Base-by-base conservation (phyloP, 2,113 vertebrate genomes). In the Oncorhynchus mykiss region DNA sequence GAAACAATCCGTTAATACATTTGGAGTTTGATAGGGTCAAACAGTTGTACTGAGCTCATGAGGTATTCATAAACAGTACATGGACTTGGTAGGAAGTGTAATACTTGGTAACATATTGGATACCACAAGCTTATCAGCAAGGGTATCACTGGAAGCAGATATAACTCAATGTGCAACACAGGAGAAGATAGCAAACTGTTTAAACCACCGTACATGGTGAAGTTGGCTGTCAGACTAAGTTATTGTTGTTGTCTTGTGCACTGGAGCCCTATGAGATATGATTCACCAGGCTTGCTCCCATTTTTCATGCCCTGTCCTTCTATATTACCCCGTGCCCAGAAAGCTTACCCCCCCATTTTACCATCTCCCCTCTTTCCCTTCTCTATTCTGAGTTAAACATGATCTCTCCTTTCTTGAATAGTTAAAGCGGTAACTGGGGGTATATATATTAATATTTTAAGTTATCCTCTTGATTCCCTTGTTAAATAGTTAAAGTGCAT, bases 111-210 rank as follows among this genome's bases (percentile, higher is more conserved):
- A 72, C 59, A 71, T 67, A 70, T 70, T 48, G 71, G 59, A 78
- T 64, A 79, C 60, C 22, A 67, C 70, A 78, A 86, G 81, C 80
- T 88, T 88, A 91, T 88, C 86, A 71, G 77, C 57, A 66, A 76
- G 68, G 65, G 68, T 76, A 74, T 81, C 73, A 79, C 62, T 60
- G 66, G 70, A 71, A 74, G 71, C 67, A 80, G 79, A 85, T 80
- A 80, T 57, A 77, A 72, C 29, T 78, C 80, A 78, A 79, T 77
- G 79, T 74, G 71, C 51, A 71, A 82, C 66, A 45, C 6, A 39
- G 74, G 70, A 73, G 48, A 67, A 84, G 74, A 89, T 81, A 78
- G 65, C 70, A 54, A 80, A 80, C 82, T 29, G 51, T 72, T 83
- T 25, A 57, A 39, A 67, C 57, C 31, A 70, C 8, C 34, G 80